These are phyloP conservation scores for Erpobdella octoculata DNA, from an alignment of 2,888 invertebrate species.

Conservation along the genomic window DNA sequence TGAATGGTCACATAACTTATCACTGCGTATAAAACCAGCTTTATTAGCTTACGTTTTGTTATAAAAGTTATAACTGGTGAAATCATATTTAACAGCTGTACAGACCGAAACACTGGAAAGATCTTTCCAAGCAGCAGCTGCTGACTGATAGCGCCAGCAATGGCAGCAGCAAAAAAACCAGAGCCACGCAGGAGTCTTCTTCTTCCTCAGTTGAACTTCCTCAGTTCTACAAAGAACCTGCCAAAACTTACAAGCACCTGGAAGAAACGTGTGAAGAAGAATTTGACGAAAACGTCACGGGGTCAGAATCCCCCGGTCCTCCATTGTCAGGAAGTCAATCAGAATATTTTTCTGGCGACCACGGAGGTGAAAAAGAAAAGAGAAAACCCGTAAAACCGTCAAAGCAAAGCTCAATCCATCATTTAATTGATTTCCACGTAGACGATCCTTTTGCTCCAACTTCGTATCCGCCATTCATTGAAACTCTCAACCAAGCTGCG, in stretches of 20 bases:
- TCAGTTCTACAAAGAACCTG: not conserved
- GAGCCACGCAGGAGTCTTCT: not conserved
- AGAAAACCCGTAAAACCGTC: not conserved
- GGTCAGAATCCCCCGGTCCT: not conserved
- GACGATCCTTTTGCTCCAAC: slow-evolving; percentile 23
- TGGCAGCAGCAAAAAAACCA: not conserved
- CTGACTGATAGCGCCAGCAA: not conserved
- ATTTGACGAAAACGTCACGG: not conserved
- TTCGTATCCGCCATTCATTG: not conserved
- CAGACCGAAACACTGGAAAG: not conserved
- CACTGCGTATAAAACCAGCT: too few relatives aligned
- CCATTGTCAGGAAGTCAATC: not conserved
- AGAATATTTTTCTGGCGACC: slow-evolving; percentile 2
- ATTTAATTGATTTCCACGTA: not conserved
- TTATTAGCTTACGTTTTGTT: too few relatives aligned
- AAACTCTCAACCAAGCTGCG: not conserved
- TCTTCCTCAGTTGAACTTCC: not conserved
- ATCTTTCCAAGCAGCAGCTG: not conserved
- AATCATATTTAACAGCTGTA: not conserved
- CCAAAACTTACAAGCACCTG: not conserved
- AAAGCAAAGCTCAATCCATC: not conserved
- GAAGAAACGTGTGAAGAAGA: slow-evolving; percentile 8
- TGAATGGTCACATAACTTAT: too few relatives aligned
- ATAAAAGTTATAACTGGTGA: too few relatives aligned
- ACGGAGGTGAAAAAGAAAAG: not conserved